phyloP scores from a whole-genome alignment of 1,140 invertebrate genomes.

The Tetragnatha versicolor region DNA sequence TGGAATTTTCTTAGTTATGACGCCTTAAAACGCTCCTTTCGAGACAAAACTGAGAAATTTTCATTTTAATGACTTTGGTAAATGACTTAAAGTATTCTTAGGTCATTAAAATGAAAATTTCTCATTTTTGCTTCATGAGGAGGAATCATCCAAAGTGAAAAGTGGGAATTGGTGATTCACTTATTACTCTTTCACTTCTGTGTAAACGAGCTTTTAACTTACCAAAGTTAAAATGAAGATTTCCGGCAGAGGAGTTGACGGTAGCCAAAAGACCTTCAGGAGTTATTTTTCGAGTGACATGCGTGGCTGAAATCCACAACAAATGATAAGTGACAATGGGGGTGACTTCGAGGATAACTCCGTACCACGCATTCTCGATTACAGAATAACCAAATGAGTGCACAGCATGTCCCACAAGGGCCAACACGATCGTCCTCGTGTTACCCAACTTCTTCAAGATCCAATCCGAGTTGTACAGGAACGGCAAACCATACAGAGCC shows the following conservation, averaged over 20 bases:
- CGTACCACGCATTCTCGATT: neutral
- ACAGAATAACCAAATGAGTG: neutral
- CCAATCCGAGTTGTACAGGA: neutral
- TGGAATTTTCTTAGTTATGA: no score
- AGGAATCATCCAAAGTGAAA: no score
- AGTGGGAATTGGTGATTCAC: no score
- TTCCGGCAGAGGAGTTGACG: neutral
- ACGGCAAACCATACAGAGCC: neutral
- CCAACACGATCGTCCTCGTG: neutral
- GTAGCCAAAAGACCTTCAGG: neutral
- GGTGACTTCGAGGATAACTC: neutral
- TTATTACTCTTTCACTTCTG: no score
- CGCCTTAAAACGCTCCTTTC: no score
- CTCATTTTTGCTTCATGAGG: no score
- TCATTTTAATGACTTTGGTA: neutral
- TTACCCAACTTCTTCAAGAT: neutral
- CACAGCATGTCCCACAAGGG: neutral
- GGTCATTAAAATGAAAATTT: no score
- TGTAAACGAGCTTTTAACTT: neutral
- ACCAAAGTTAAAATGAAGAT: slow-evolving; percentile 1
- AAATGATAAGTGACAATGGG: neutral
- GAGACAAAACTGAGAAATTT: no score
- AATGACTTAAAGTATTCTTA: no score
- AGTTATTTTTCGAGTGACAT: neutral
- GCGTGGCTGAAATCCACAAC: neutral